Conservation (phyloP, 1,140 invertebrate species). For the Hormaphis cornu region DNA sequence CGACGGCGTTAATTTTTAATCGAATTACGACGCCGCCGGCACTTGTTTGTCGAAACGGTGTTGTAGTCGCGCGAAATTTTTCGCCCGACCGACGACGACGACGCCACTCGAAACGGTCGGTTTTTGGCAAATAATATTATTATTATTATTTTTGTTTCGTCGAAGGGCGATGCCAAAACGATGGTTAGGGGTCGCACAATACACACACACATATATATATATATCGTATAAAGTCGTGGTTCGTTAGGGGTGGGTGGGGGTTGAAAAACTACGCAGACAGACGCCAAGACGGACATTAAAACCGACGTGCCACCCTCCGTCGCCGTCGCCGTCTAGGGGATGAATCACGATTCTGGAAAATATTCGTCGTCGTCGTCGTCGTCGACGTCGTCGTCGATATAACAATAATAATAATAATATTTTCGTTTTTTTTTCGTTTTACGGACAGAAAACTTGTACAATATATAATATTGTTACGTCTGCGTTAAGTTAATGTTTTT, state of each 20-base stretch:
- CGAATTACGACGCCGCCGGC: not conserved
- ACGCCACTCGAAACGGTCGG: not conserved
- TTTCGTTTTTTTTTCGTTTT: no score
- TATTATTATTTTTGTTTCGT: constrained; percentile 11
- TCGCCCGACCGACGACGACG: not conserved
- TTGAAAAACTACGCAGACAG: constrained; percentile 30
- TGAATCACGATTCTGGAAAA: not conserved
- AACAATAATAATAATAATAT: no score
- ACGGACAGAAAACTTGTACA: no score
- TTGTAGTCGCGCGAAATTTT: not conserved
- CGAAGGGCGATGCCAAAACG: not conserved
- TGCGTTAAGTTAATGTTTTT: no score
- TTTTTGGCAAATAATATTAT: constrained; percentile 26
- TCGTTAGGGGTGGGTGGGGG: constrained; percentile 5
- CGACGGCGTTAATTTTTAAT: constrained; percentile 7
- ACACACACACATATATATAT: no score
- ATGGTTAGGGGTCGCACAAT: not conserved
- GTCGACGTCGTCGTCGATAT: no score
- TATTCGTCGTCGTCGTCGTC: no score
- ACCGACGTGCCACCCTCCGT: not conserved
- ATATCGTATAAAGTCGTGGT: no score
- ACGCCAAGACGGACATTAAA: constrained; percentile 31
- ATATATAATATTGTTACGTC: no score
- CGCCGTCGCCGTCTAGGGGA: not conserved
- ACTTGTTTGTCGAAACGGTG: no score